Conservation (phyloP, 1,140 invertebrate species). For the Panulirus ornatus region DNA sequence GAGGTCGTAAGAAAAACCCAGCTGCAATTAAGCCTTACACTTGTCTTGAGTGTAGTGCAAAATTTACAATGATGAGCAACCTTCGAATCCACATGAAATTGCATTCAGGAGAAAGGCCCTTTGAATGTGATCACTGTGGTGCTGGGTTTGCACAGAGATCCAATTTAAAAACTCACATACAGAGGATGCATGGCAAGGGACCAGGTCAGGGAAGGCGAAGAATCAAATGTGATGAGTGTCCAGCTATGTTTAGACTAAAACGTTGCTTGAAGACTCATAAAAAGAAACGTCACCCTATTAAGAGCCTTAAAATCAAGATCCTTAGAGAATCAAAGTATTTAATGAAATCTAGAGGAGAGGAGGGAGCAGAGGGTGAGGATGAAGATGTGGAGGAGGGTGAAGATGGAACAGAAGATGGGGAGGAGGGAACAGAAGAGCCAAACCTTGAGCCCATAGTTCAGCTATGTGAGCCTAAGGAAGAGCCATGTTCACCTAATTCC, state of each 20-base stretch:
- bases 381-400: constrained; percentile 33
- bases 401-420: constrained; percentile 54
- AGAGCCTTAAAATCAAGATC: constrained; percentile 75
- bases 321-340: constrained; percentile 74
- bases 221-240: constrained; percentile 74
- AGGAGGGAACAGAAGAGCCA: constrained; percentile 56
- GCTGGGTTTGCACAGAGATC: constrained; percentile 74
- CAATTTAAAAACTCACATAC: constrained; percentile 73
- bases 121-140: constrained; percentile 75
- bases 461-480: constrained; percentile 72
- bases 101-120: constrained; percentile 76
- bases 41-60: constrained; percentile 74
- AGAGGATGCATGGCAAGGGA: constrained; percentile 72
- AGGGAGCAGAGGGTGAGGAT: constrained; percentile 22
- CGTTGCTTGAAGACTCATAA: constrained; percentile 75
- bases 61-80: constrained; percentile 76
- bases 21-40: constrained; percentile 74
- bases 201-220: constrained; percentile 60
- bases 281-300: constrained; percentile 74
- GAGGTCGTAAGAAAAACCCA: constrained; percentile 74
- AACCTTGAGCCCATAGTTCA: constrained; percentile 69
- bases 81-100: constrained; percentile 76
- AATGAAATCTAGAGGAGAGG: constrained; percentile 58
- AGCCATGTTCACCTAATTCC: constrained; percentile 62
- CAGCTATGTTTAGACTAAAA: constrained; percentile 73